These are phyloP conservation scores for Cerastis leucographa DNA, from an alignment of 2,888 invertebrate genomes.

Conservation along the genomic window DNA sequence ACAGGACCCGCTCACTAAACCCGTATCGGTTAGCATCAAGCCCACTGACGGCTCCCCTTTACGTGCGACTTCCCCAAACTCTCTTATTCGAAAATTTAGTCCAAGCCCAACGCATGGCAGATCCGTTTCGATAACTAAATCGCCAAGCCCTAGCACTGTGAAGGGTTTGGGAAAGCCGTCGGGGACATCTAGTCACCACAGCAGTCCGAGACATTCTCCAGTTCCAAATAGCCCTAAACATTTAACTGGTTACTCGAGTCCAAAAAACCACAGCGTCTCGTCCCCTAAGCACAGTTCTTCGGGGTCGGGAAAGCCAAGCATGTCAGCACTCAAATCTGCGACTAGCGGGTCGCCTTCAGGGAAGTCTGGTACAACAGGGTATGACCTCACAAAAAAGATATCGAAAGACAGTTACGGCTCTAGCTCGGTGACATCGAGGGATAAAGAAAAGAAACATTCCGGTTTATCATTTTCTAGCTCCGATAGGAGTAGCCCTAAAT, in stretches of 20 bases:
- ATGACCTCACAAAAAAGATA: conserved; percentile 90
- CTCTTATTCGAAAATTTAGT: conserved; percentile 92
- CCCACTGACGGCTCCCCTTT: conserved; percentile 92
- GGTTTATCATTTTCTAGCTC: conserved; percentile 88
- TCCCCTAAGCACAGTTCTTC: conserved; percentile 95
- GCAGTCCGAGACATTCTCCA: conserved; percentile 94
- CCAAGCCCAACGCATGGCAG: conserved; percentile 93
- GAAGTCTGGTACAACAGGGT: conserved; percentile 90
- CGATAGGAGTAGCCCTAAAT: conserved; percentile 92
- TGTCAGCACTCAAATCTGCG: conserved; percentile 96
- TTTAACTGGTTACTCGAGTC: conserved; percentile 93
- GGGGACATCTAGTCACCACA: conserved; percentile 90
- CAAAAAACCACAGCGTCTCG: conserved; percentile 94
- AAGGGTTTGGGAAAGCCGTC: conserved; percentile 87
- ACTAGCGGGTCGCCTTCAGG: conserved; percentile 93
- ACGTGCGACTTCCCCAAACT: conserved; percentile 92
- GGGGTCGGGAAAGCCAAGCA: conserved; percentile 96
- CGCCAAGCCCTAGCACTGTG: conserved; percentile 88
- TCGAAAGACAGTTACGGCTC: conserved; percentile 87
- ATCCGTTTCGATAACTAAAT: conserved; percentile 92
- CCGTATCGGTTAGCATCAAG: conserved; percentile 94
- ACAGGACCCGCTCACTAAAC: conserved; percentile 93
- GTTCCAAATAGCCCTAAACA: conserved; percentile 95
- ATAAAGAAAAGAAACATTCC: conserved; percentile 91
- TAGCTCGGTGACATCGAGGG: conserved; percentile 84